Evolutionary conservation across 2,113 vertebrate genomes (phyloP).

Genomic region (Clarias macrocephalus): DNA sequence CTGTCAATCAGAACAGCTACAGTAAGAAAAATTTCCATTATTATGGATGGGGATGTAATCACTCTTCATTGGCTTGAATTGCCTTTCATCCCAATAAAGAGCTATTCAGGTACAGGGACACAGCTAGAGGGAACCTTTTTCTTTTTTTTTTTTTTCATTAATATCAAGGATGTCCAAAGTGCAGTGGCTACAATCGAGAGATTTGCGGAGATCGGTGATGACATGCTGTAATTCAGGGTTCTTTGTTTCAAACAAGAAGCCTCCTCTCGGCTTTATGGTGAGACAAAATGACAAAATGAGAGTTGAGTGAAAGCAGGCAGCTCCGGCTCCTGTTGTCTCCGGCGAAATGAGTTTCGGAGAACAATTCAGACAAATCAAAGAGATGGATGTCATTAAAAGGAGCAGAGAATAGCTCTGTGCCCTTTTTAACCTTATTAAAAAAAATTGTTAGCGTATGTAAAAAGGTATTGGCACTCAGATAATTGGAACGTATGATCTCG

Average conservation of each 20-base stretch:
- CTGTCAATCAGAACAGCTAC: constrained; percentile 50
- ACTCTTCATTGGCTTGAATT: constrained; percentile 41
- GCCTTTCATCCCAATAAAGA: constrained; percentile 47
- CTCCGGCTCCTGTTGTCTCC: constrained; percentile 39
- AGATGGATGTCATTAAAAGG: constrained; percentile 51
- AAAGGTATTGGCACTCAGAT: neutral
- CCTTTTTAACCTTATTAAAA: constrained; percentile 38
- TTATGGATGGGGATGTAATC: constrained; percentile 39
- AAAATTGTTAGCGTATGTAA: constrained; percentile 5
- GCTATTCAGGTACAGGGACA: constrained; percentile 47
- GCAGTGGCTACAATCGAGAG: constrained; percentile 40
- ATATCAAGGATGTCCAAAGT: constrained; percentile 27
- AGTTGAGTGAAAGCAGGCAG: constrained; percentile 44
- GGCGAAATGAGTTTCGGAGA: constrained; percentile 50
- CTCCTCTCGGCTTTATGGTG: constrained; percentile 24
- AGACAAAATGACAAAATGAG: constrained; percentile 41
- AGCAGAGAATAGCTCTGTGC: constrained; percentile 8
- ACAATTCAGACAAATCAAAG: constrained; percentile 47
- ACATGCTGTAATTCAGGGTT: constrained; percentile 46
- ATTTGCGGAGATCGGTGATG: constrained; percentile 42
- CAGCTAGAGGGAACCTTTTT: neutral
- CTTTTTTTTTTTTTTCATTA: constrained; percentile 33
- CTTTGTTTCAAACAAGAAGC: constrained; percentile 58
- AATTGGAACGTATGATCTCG: neutral
- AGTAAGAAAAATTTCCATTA: constrained; percentile 35